These are phyloP conservation scores for Scaptomyza montana DNA, from an alignment of 1,140 invertebrate species.

Conservation along the genomic window DNA sequence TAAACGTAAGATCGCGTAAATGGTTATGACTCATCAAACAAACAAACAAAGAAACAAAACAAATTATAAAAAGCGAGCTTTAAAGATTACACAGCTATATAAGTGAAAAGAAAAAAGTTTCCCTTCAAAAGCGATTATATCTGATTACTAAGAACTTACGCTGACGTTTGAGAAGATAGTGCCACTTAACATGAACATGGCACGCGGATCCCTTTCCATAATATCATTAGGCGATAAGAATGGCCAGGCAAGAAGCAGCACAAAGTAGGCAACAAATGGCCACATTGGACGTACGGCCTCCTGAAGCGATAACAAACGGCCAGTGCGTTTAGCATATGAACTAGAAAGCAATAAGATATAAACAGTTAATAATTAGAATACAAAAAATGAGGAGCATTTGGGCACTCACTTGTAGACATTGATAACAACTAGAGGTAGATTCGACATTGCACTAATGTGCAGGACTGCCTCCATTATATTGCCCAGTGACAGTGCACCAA, in stretches of 20 bases:
- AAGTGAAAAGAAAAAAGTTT: neutral
- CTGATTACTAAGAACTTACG: slow-evolving; percentile 87
- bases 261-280: slow-evolving; percentile 90
- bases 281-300: slow-evolving; percentile 94
- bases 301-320: slow-evolving; percentile 89
- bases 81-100: neutral
- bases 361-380: neutral
- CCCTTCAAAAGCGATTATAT: neutral
- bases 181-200: slow-evolving; percentile 93
- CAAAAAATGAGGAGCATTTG: neutral
- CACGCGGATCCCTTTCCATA: slow-evolving; percentile 91
- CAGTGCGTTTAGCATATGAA: slow-evolving; percentile 91
- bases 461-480: slow-evolving; percentile 92
- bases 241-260: slow-evolving; percentile 91
- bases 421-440: slow-evolving; percentile 93
- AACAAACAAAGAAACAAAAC: neutral
- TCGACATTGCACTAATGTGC: slow-evolving; percentile 92
- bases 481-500: slow-evolving; percentile 86
- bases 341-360: slow-evolving; percentile 83
- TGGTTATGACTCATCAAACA: neutral
- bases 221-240: slow-evolving; percentile 90
- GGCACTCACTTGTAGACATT: slow-evolving; percentile 93
- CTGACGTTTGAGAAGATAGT: slow-evolving; percentile 98
- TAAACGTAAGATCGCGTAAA: neutral
- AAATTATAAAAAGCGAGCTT: slow-evolving; percentile 8